phyloP scores from a whole-genome alignment of 2,113 vertebrate species.

The Ictalurus furcatus region DNA sequence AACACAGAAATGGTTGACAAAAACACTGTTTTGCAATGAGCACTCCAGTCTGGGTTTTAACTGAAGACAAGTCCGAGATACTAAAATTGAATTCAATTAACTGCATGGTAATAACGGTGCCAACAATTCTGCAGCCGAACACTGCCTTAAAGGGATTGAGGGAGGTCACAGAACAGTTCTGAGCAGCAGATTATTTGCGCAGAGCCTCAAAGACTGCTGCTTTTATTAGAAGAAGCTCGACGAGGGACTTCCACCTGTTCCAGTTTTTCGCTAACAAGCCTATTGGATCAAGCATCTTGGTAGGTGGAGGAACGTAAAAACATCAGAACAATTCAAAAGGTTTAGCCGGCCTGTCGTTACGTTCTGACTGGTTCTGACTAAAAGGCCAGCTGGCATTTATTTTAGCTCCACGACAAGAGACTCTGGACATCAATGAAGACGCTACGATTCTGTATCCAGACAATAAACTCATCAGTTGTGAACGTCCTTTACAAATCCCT shows the following conservation, averaged over 20 bases:
- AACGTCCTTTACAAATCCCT: background rate
- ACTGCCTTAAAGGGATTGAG: background rate
- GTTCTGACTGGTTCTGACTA: background rate
- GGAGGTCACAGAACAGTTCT: background rate
- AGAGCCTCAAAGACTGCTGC: background rate
- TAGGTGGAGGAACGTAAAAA: background rate
- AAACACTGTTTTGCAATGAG: background rate
- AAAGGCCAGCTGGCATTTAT: background rate
- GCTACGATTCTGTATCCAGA: background rate
- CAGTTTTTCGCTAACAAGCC: background rate
- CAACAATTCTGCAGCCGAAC: background rate
- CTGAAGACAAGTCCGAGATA: background rate
- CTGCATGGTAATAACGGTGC: no score
- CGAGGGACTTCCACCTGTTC: background rate
- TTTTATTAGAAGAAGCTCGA: background rate
- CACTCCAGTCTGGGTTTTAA: background rate
- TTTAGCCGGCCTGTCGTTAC: constrained; percentile 10
- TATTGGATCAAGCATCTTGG: background rate
- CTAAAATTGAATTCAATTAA: background rate
- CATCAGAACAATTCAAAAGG: constrained; percentile 2
- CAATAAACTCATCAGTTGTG: background rate
- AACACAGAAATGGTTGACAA: background rate
- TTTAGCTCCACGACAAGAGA: background rate
- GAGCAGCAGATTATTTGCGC: background rate
- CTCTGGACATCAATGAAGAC: background rate